Conservation (phyloP, 2,888 invertebrate genomes). For the Cheilosia scutellata region DNA sequence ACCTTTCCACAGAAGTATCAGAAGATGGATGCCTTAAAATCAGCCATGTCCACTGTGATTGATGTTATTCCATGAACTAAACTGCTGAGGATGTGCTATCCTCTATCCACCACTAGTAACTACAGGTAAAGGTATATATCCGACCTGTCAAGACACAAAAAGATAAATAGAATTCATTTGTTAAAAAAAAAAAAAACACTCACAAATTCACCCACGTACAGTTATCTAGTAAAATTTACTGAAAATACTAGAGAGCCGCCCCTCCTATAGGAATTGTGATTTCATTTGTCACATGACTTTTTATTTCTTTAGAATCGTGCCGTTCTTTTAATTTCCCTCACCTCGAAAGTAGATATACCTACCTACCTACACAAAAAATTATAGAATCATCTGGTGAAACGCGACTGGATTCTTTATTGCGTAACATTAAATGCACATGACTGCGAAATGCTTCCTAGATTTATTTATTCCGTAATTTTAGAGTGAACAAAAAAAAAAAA, state of each 20-base stretch:
- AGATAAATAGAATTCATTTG: too few relatives aligned
- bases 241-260: too few relatives aligned
- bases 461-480: slow-evolving; percentile 25
- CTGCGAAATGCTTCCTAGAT: not conserved
- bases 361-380: not conserved
- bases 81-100: too few relatives aligned
- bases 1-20: too few relatives aligned
- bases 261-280: slow-evolving; percentile 18
- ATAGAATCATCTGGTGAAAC: slow-evolving; percentile 6
- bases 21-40: too few relatives aligned
- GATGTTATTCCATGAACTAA: not conserved
- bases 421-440: slow-evolving; percentile 38
- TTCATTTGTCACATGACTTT: slow-evolving; percentile 41
- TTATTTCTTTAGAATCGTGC: slow-evolving; percentile 19
- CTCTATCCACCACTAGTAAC: too few relatives aligned
- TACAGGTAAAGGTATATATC: too few relatives aligned
- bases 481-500: not conserved
- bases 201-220: too few relatives aligned
- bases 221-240: too few relatives aligned
- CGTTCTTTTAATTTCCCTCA: slow-evolving; percentile 2
- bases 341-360: slow-evolving; percentile 18
- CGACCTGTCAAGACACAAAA: too few relatives aligned
- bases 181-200: too few relatives aligned
- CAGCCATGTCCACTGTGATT: too few relatives aligned
- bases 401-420: slow-evolving; percentile 25